phyloP scores from a whole-genome alignment of 2,113 vertebrate species.

The Illadopsis cleaveri region DNA sequence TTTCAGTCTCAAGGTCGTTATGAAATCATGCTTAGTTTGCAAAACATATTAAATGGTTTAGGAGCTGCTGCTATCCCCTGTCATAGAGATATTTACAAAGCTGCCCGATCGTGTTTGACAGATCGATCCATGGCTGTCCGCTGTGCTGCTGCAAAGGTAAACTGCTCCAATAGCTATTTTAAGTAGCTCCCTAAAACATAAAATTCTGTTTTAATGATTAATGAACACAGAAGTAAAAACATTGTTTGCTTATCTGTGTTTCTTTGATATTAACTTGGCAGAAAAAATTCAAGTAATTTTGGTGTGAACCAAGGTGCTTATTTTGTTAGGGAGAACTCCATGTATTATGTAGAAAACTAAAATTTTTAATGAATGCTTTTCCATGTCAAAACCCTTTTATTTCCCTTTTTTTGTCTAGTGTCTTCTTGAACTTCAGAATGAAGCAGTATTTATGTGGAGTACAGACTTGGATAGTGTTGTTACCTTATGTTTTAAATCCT shows the following conservation, averaged over 20 bases:
- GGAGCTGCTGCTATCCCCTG: conserved; percentile 81
- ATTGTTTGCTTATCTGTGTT: neutral
- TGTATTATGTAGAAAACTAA: neutral
- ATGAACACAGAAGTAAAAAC: neutral
- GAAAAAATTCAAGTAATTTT: neutral
- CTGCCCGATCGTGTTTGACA: conserved; percentile 84
- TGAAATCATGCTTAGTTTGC: conserved; percentile 90
- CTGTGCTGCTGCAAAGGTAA: conserved; percentile 91
- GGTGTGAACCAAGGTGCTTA: neutral
- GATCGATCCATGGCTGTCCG: conserved; percentile 95
- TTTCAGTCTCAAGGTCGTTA: conserved; percentile 93
- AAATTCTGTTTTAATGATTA: neutral
- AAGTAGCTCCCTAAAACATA: neutral
- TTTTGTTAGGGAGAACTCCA: neutral
- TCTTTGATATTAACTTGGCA: neutral
- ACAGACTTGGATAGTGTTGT: conserved; percentile 90
- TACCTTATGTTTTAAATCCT: conserved; percentile 91
- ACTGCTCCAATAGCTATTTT: neutral
- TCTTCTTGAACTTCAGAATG: conserved; percentile 91
- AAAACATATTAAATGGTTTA: conserved; percentile 86
- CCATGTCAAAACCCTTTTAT: neutral
- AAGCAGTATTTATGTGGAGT: conserved; percentile 90
- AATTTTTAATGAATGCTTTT: neutral
- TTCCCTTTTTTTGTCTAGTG: conserved; percentile 76
- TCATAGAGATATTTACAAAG: conserved; percentile 94